phyloP scores from a whole-genome alignment of 2,888 invertebrate genomes.

The Bembecia ichneumoniformis region DNA sequence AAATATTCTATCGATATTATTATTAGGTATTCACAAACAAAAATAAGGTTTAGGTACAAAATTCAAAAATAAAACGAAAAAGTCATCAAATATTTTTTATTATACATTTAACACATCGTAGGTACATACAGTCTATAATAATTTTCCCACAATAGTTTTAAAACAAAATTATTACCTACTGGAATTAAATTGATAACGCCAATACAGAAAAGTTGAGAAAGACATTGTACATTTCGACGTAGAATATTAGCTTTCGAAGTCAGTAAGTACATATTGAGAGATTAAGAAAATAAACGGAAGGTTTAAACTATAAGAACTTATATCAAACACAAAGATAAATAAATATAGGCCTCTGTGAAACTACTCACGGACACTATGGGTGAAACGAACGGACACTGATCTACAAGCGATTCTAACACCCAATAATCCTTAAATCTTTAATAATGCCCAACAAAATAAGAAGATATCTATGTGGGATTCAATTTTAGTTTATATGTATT shows the following conservation, averaged over 20 bases:
- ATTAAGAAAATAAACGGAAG: too few species aligned
- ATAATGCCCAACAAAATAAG: too few species aligned
- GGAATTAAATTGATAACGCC: not conserved
- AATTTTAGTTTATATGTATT: too few species aligned
- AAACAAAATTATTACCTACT: slow-evolving; percentile 17
- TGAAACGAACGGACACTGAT: slow-evolving; percentile 8
- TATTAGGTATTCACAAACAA: too few species aligned
- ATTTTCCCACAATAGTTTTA: slow-evolving; percentile 10
- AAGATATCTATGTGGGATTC: too few species aligned
- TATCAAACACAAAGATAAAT: too few species aligned
- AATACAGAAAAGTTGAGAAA: too few species aligned
- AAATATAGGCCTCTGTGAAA: slow-evolving; percentile 40
- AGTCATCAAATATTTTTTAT: slow-evolving; percentile 30
- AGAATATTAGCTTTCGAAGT: too few species aligned
- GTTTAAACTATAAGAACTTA: not conserved
- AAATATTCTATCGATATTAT: too few species aligned
- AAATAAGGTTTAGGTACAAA: too few species aligned
- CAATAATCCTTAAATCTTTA: slow-evolving; percentile 2
- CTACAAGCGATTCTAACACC: slow-evolving; percentile 11
- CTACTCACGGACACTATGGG: slow-evolving; percentile 27
- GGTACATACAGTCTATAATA: slow-evolving; percentile 20
- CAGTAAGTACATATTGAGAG: too few species aligned
- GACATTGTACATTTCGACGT: too few species aligned
- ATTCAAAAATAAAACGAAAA: slow-evolving; percentile 1
- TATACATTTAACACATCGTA: slow-evolving; percentile 19